Conservation (phyloP, 2,113 vertebrate genomes). For the Clarias batrachus region DNA sequence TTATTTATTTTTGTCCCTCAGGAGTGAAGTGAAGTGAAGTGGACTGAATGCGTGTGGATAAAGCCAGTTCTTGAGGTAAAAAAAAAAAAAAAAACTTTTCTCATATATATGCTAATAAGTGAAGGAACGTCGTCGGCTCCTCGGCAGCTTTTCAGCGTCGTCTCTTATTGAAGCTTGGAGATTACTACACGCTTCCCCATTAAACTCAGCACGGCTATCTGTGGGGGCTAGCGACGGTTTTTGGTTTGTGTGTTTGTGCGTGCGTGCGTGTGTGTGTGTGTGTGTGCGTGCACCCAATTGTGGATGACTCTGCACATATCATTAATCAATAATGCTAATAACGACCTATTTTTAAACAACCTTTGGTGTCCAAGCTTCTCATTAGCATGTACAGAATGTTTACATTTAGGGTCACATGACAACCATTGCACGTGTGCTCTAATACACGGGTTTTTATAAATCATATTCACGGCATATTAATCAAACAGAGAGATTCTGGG, state of each 20-base stretch:
- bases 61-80: constrained; percentile 62
- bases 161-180: constrained; percentile 58
- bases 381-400: neutral
- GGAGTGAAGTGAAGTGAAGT: neutral
- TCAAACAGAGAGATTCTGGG: neutral
- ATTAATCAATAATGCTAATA: neutral
- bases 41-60: constrained; percentile 35
- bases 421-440: neutral
- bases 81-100: constrained; percentile 63
- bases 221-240: neutral
- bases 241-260: constrained; percentile 5
- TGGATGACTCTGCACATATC: neutral
- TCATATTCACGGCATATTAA: neutral
- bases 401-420: neutral
- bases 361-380: neutral
- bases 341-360: neutral
- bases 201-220: constrained; percentile 49
- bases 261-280: neutral
- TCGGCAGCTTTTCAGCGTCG: constrained; percentile 61
- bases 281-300: constrained; percentile 2
- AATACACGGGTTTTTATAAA: neutral
- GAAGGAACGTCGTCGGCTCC: constrained; percentile 54
- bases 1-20: neutral
- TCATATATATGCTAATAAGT: constrained; percentile 79
- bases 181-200: constrained; percentile 54